A percentile compares a stretch with the other conserved stretches of the same genome.
phyloP scores from a whole-genome alignment of 2,113 vertebrate genomes.

The Notothenia rossii region DNA sequence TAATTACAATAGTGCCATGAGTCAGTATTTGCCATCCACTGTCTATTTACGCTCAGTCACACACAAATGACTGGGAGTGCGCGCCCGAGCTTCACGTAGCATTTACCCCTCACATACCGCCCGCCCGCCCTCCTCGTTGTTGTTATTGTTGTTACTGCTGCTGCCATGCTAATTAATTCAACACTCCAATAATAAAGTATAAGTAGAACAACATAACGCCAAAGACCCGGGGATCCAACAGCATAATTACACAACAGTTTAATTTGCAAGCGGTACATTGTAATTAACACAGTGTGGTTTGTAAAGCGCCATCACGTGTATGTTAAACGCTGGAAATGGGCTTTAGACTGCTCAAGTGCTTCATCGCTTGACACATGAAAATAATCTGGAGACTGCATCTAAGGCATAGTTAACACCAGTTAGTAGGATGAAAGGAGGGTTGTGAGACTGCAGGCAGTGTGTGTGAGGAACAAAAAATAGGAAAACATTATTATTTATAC shows the following conservation, averaged over 20 bases:
- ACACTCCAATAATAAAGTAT: conserved; percentile 69
- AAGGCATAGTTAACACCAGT: conserved; percentile 8
- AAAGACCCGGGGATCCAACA: conserved; percentile 53
- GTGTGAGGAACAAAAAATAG: conserved; percentile 22
- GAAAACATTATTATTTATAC: conserved; percentile 8
- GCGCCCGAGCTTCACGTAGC: background rate
- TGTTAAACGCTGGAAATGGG: conserved; percentile 55
- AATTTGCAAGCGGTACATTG: conserved; percentile 73
- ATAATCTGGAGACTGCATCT: conserved; percentile 13
- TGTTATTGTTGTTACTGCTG: conserved; percentile 43
- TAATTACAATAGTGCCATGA: conserved; percentile 45
- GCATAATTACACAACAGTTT: conserved; percentile 75
- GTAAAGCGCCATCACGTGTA: conserved; percentile 52
- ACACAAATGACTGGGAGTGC: conserved; percentile 12
- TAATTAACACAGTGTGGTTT: conserved; percentile 69
- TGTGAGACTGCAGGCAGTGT: conserved; percentile 34
- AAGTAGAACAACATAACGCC: conserved; percentile 74
- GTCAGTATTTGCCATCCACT: conserved; percentile 33
- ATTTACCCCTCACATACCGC: conserved; percentile 2
- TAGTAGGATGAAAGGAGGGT: conserved; percentile 48
- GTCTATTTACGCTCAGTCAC: conserved; percentile 29
- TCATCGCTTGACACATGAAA: conserved; percentile 60
- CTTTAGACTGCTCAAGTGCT: conserved; percentile 42
- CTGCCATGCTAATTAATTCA: conserved; percentile 71
- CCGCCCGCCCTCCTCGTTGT: conserved; percentile 16